Percentiles rank a stretch among this genome's conserved stretches.
These are phyloP conservation scores for Bolinopsis microptera DNA, from an alignment of 37 sponge, comb jelly and placozoan species.

Conservation along the genomic window DNA sequence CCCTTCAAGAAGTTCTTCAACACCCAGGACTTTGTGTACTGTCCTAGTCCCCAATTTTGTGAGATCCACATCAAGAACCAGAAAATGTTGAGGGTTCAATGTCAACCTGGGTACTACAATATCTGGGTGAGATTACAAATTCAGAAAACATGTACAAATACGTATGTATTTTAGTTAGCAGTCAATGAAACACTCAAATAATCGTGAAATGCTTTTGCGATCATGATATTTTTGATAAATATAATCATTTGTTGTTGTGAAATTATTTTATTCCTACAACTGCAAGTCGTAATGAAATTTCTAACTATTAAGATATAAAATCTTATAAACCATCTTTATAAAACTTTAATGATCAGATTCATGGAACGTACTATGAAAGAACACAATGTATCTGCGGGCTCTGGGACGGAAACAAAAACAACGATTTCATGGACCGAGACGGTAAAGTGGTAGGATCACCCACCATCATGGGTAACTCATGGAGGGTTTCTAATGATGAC, in stretches of 20 bases:
- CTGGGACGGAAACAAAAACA: background rate
- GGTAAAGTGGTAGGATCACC: background rate
- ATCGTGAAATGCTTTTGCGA: no score
- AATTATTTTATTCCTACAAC: no score
- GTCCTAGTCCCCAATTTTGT: background rate
- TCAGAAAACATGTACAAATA: no score
- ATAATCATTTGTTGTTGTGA: no score
- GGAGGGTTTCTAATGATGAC: conserved; percentile 21
- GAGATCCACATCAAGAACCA: conserved; percentile 38
- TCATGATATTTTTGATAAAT: no score
- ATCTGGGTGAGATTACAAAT: background rate
- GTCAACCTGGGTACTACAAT: background rate
- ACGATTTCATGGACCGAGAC: background rate
- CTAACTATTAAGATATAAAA: no score
- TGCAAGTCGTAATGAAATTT: no score
- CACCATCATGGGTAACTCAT: background rate
- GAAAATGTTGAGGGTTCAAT: background rate
- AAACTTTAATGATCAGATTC: no score
- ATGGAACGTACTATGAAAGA: background rate
- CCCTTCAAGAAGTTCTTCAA: conserved; percentile 60
- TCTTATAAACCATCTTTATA: no score
- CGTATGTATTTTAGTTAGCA: no score
- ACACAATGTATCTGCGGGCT: conserved; percentile 2
- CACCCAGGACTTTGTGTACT: conserved; percentile 46
- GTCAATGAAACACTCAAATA: no score